Evolutionary conservation across 1,140 invertebrate species (phyloP).

Genomic region (Pteromalus puparum): DNA sequence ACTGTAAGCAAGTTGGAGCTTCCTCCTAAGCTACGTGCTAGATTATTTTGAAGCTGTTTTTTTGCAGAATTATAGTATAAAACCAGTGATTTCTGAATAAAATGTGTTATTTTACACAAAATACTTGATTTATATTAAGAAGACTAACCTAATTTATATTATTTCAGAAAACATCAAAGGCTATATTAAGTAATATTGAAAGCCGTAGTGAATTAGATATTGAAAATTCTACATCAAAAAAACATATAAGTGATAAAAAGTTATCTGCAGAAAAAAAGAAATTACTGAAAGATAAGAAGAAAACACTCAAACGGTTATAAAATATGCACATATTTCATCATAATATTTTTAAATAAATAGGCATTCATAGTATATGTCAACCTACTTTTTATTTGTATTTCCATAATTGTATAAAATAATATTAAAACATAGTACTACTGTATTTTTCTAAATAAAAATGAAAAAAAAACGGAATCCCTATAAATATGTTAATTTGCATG

Average conservation of each 20-base stretch:
- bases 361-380: neutral
- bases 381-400: neutral
- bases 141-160: neutral
- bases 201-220: slow-evolving; percentile 60
- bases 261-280: slow-evolving; percentile 86
- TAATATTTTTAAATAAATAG: slow-evolving; percentile 31
- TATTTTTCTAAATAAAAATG: too few species aligned
- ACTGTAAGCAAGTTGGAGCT: too few species aligned
- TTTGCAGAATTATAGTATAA: too few species aligned
- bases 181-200: neutral
- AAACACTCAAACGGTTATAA: slow-evolving; percentile 93
- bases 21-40: too few species aligned
- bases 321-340: slow-evolving; percentile 46
- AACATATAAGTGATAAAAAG: slow-evolving; percentile 89
- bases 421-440: too few species aligned
- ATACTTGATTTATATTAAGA: neutral
- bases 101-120: neutral
- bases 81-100: too few species aligned
- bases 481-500: too few species aligned
- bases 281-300: slow-evolving; percentile 89
- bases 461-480: too few species aligned
- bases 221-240: slow-evolving; percentile 87
- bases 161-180: slow-evolving; percentile 1
- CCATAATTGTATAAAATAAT: too few species aligned
- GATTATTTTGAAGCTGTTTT: too few species aligned